These are phyloP conservation scores for Torymus auratus DNA, from an alignment of 2,888 invertebrate genomes.

Conservation along the genomic window DNA sequence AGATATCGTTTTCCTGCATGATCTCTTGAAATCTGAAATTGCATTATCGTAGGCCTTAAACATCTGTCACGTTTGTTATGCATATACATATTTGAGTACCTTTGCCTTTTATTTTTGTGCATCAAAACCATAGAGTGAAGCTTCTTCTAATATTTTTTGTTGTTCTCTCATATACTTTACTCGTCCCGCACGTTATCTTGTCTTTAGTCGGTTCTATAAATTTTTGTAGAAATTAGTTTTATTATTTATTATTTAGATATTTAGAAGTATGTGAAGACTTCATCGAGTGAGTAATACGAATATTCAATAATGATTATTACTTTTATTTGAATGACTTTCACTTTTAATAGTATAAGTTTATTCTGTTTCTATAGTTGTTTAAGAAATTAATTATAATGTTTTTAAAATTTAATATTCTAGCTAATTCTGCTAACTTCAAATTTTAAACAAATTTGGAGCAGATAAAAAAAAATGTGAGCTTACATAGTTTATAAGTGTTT, in stretches of 20 bases:
- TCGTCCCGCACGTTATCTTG: slow-evolving; percentile 47
- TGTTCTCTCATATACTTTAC: slow-evolving; percentile 40
- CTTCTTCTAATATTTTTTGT: slow-evolving; percentile 42
- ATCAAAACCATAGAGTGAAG: slow-evolving; percentile 53
- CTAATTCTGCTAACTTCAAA: too few species aligned
- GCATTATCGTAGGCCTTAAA: slow-evolving; percentile 50
- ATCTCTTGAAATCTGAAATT: slow-evolving; percentile 57
- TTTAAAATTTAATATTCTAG: too few species aligned
- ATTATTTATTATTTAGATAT: slow-evolving; percentile 24
- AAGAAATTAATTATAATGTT: too few species aligned
- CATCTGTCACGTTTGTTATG: slow-evolving; percentile 32
- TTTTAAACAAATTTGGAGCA: too few species aligned
- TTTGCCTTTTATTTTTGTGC: slow-evolving; percentile 47
- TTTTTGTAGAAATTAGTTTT: slow-evolving; percentile 14
- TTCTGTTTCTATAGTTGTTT: too few species aligned
- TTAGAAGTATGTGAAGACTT: slow-evolving; percentile 22
- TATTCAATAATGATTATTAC: neutral
- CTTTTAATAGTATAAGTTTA: too few species aligned
- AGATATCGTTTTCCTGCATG: slow-evolving; percentile 58
- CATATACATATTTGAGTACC: slow-evolving; percentile 20
- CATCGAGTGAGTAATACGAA: slow-evolving; percentile 46
- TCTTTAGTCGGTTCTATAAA: slow-evolving; percentile 20
- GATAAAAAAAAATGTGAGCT: too few species aligned
- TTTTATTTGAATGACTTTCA: neutral
- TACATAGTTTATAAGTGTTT: neutral